Percentiles rank a stretch among this genome's conserved stretches.
These are phyloP conservation scores for Characodon lateralis DNA, from an alignment of 2,797 vertebrate species.

Conservation along the genomic window DNA sequence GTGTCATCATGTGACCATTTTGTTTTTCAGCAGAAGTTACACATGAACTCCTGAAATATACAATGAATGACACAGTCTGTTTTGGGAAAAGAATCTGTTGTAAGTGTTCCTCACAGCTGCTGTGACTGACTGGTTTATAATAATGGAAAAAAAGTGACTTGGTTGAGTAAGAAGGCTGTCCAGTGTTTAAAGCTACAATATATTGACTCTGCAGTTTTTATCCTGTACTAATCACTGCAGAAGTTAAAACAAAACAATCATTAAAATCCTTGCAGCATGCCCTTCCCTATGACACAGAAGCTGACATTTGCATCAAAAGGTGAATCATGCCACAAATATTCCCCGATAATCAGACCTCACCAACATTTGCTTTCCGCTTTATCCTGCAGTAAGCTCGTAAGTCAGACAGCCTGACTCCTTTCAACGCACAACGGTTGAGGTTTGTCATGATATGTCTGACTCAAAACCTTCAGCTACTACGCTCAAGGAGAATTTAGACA, in stretches of 20 bases:
- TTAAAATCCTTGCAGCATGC: not conserved
- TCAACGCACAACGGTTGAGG: too few relatives aligned
- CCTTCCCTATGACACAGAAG: not conserved
- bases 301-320: not conserved
- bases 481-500: not conserved
- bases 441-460: not conserved
- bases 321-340: constrained; percentile 24
- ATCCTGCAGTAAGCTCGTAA: not conserved
- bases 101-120: not conserved
- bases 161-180: too few relatives aligned
- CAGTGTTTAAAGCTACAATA: not conserved
- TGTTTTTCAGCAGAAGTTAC: not conserved
- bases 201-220: not conserved
- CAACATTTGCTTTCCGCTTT: not conserved
- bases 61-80: not conserved
- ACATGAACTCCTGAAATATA: not conserved
- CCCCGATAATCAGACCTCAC: not conserved
- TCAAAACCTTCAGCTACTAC: not conserved
- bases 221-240: not conserved
- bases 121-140: not conserved
- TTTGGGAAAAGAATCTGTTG: not conserved
- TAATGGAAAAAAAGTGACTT: too few relatives aligned
- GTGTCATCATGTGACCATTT: not conserved
- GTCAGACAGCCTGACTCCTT: not conserved
- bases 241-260: not conserved